A percentile compares a stretch with the other conserved stretches of the same genome.
phyloP scores from a whole-genome alignment of 2,113 vertebrate genomes.

The Odocoileus virginianus region DNA sequence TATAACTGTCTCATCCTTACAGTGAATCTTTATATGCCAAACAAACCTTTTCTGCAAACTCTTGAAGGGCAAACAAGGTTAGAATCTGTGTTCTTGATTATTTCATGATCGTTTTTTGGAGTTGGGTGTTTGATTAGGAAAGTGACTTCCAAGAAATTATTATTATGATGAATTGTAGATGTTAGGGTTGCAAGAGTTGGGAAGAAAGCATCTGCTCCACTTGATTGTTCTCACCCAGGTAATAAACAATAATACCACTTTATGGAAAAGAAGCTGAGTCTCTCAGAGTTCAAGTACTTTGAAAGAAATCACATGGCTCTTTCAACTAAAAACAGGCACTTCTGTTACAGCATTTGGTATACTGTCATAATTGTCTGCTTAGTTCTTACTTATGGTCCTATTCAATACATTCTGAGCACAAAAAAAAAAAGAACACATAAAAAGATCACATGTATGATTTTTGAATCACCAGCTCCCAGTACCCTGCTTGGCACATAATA shows the following conservation, averaged over 20 bases:
- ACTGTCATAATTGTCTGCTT: background rate
- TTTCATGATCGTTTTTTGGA: background rate
- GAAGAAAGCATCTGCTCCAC: background rate
- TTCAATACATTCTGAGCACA: background rate
- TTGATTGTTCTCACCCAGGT: background rate
- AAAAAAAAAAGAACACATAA: background rate
- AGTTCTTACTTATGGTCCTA: background rate
- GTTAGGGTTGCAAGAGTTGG: background rate
- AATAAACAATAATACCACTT: background rate
- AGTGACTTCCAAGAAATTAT: background rate
- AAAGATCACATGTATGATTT: background rate
- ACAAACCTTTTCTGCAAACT: background rate
- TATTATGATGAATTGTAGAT: background rate
- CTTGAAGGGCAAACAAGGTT: background rate
- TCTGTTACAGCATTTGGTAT: background rate
- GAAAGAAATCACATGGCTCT: background rate
- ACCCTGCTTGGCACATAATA: background rate
- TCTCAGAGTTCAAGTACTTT: background rate
- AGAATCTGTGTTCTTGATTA: background rate
- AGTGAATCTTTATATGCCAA: background rate
- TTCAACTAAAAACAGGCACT: background rate
- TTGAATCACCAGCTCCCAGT: background rate
- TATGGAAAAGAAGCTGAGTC: background rate
- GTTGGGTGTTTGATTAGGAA: accelerated
- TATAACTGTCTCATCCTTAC: background rate